These are phyloP conservation scores for Creontiades dilutus DNA, from an alignment of 2,888 invertebrate species.

Conservation along the genomic window DNA sequence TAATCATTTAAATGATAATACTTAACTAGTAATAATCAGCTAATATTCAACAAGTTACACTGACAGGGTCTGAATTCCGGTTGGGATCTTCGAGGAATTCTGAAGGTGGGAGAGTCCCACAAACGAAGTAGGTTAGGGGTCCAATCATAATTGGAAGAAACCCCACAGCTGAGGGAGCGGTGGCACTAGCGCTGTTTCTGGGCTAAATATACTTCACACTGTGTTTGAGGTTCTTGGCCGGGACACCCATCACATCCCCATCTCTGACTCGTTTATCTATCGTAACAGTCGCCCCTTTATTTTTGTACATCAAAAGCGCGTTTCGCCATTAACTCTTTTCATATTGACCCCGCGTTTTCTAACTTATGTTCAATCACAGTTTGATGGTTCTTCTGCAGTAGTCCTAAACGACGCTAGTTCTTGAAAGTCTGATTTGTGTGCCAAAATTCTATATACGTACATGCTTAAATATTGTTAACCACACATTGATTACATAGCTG, in stretches of 20 bases:
- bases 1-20: too few species aligned
- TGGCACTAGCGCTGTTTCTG: constrained; percentile 29
- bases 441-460: too few species aligned
- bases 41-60: too few species aligned
- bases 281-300: constrained; percentile 1
- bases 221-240: constrained; percentile 50
- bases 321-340: constrained; percentile 5
- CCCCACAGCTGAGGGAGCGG: constrained; percentile 10
- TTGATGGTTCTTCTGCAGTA: too few species aligned
- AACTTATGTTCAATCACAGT: not conserved
- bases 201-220: constrained; percentile 34
- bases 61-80: not conserved
- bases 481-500: too few species aligned
- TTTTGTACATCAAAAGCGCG: not conserved
- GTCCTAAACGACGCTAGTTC: too few species aligned
- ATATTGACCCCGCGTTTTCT: not conserved
- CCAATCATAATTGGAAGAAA: constrained; percentile 16
- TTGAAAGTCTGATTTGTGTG: too few species aligned
- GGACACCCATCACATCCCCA: not conserved
- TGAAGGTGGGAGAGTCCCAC: not conserved
- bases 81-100: not conserved
- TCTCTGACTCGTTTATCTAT: constrained; percentile 17
- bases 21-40: too few species aligned
- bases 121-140: constrained; percentile 28
- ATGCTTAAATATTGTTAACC: too few species aligned